Percentiles rank a stretch among this genome's conserved stretches.
These are phyloP conservation scores for Trichechus manatus DNA, from an alignment of 2,113 vertebrate species.

Conservation along the genomic window DNA sequence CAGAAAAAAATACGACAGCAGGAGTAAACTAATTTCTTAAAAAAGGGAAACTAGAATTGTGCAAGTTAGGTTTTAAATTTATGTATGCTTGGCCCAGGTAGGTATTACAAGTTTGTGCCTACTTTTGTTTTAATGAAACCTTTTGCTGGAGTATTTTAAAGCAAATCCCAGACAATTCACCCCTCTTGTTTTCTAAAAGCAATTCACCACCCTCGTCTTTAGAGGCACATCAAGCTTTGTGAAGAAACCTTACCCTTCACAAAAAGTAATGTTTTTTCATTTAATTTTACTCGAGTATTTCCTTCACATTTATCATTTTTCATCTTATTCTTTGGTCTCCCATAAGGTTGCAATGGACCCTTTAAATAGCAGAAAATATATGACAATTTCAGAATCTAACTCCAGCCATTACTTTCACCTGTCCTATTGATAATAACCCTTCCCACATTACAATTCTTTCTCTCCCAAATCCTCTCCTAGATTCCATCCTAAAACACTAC, in stretches of 20 bases:
- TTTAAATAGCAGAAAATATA: conserved; percentile 2
- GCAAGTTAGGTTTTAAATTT: not conserved
- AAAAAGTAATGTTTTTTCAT: not conserved
- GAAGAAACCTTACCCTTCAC: conserved; percentile 7
- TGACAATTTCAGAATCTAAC: not conserved
- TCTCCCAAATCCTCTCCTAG: not conserved
- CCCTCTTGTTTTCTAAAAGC: conserved; percentile 13
- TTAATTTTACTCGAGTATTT: not conserved
- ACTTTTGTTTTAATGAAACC: not conserved
- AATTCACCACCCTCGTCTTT: not conserved
- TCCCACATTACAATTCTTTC: not conserved
- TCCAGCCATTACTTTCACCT: not conserved
- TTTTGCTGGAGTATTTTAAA: not conserved
- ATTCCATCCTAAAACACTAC: not conserved
- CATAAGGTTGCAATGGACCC: not conserved
- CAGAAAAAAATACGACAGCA: not conserved
- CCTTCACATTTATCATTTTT: not conserved
- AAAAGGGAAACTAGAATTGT: not conserved
- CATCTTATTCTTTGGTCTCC: not conserved
- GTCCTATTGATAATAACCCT: not conserved
- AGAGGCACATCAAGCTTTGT: not conserved
- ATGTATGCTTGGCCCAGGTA: not conserved
- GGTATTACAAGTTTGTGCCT: not conserved
- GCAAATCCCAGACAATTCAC: not conserved
- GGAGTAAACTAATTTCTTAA: not conserved